Evolutionary conservation across 2,888 invertebrate genomes (phyloP).

Genomic region (Noctua fimbriata): DNA sequence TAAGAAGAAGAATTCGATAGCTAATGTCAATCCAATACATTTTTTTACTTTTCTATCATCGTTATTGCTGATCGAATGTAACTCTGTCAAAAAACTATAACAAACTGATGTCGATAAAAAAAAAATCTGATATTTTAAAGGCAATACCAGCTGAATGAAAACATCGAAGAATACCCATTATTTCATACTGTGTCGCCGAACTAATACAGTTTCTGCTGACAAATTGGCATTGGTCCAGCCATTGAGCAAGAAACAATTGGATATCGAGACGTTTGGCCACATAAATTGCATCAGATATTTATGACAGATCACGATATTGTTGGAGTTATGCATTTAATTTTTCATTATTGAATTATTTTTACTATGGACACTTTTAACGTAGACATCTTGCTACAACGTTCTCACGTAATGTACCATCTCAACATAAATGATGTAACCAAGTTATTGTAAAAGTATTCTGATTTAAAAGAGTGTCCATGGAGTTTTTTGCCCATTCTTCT

Average conservation of each 20-base stretch:
- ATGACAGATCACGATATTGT: neutral
- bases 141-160: constrained; percentile 6
- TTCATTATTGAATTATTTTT: too few species aligned
- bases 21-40: too few species aligned
- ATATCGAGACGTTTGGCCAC: constrained; percentile 25
- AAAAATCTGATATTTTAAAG: neutral
- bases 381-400: too few species aligned
- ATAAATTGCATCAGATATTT: constrained; percentile 39
- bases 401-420: too few species aligned
- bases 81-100: neutral
- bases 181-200: constrained; percentile 10
- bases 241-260: constrained; percentile 42
- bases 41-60: neutral
- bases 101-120: neutral
- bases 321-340: too few species aligned
- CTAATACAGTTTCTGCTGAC: constrained; percentile 39
- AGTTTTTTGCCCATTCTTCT: too few species aligned
- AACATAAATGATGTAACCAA: too few species aligned
- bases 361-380: too few species aligned
- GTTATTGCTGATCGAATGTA: neutral
- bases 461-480: too few species aligned
- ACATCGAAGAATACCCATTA: constrained; percentile 6
- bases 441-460: too few species aligned
- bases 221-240: constrained; percentile 44
- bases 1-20: too few species aligned